Evolutionary conservation across 92 coral and sea anemone species (phyloP).

Genomic region (Porites cylindrica): DNA sequence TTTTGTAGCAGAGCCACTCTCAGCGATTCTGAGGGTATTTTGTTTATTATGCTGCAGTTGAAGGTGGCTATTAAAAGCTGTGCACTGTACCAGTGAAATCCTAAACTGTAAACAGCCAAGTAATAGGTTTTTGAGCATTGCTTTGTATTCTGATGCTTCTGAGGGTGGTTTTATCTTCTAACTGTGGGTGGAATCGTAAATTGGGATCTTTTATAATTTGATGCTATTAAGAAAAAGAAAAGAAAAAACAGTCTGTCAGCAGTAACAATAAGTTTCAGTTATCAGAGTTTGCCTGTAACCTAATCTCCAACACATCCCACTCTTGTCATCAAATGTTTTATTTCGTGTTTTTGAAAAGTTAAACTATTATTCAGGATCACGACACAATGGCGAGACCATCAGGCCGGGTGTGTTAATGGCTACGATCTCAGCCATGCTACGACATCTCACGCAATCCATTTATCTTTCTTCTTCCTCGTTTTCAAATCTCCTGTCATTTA

Average conservation of each 20-base stretch:
- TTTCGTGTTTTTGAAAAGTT: neutral
- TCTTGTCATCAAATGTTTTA: neutral
- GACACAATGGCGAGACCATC: conserved; percentile 14
- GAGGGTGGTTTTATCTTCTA: neutral
- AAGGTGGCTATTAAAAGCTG: neutral
- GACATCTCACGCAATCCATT: conserved; percentile 29
- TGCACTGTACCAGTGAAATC: neutral
- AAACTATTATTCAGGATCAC: conserved; percentile 26
- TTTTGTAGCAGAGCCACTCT: too few relatives aligned
- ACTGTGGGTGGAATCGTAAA: neutral
- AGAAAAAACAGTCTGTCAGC: too few relatives aligned
- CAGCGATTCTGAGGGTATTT: neutral
- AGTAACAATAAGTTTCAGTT: too few relatives aligned
- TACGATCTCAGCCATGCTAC: neutral
- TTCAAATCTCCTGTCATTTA: neutral
- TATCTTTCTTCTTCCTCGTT: neutral
- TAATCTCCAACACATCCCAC: neutral
- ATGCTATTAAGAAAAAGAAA: neutral
- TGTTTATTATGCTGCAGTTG: neutral
- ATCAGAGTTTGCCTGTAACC: neutral
- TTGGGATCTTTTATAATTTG: neutral
- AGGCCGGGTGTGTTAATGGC: conserved; percentile 34
- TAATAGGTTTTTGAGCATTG: neutral
- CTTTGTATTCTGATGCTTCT: neutral
- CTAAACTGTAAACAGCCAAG: neutral